Evolutionary conservation across 1,140 invertebrate species (phyloP), one percentile per base, ranked within the genome.

Genomic region (Drosophila orena): DNA sequence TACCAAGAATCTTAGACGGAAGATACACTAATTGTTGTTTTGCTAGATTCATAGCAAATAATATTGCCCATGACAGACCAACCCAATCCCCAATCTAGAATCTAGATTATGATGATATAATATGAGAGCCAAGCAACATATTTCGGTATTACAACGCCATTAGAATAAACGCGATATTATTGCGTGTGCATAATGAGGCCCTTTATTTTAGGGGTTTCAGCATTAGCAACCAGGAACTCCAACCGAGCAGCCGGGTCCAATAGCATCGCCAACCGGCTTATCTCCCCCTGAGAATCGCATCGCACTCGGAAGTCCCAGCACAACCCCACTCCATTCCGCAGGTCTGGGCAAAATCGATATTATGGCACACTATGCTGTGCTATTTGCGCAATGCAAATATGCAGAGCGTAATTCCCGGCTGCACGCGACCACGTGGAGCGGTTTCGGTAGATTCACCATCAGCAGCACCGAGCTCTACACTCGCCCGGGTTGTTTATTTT

Each of bases 391-490:
- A 65, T 54, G 55, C 71, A 81, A 86, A 71, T 86, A 79, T 68
- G 76, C 61, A 70, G 22, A 77, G 62, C 49, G 52, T 81, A 78
- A 81, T 76, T 81, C 50, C 38, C n/a, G 30, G 37, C 22, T 47
- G 66, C 84, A 86, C 79, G 83, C 83, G 46, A 88, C 58, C 83
- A 88, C 79, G 84, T 86, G 83, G 58, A 80, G 14, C 15, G 49
- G 42, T 30, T 30, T 2, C 8, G 30, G 30, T 30, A 8, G 49
- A 24, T 24, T 38, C 43, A 40, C 42, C 66, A 44, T 37, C 38
- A 46, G 14, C 20, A 52, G 37, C 15, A 24, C 44, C 11, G 27
- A 52, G 37, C 14, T 24, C 40, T 11, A 53, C 27, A 12, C 42
- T 24, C 4, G 4, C 54, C 53, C 38, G 15, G 49, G 35, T 79